A percentile compares a stretch with the other conserved stretches of the same genome.
Conservation (phyloP, 1,140 invertebrate genomes). For the Forficula auricularia region DNA sequence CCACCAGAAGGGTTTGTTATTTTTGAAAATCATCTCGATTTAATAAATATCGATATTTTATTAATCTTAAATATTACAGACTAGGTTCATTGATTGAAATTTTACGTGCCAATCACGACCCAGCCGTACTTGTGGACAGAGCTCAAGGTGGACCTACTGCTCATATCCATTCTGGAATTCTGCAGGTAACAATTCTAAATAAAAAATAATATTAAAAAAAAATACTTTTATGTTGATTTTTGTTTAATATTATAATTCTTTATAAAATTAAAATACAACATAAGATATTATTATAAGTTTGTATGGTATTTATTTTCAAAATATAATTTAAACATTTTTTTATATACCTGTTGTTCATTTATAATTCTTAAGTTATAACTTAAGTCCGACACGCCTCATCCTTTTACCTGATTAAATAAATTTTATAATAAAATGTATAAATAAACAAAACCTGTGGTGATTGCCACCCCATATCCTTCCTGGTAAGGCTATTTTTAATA, state of each 20-base stretch:
- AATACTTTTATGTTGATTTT: conserved; percentile 26
- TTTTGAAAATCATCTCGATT: conserved; percentile 1
- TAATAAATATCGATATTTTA: too few species aligned
- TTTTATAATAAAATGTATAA: too few species aligned
- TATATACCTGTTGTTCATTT: not conserved
- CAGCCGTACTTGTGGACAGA: conserved; percentile 46
- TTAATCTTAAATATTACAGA: too few species aligned
- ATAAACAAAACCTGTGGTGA: too few species aligned
- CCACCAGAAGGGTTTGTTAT: conserved; percentile 55
- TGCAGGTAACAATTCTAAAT: conserved; percentile 42
- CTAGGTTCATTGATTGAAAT: conserved; percentile 56
- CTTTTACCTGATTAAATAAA: too few species aligned
- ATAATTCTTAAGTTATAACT: not conserved
- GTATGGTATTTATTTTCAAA: not conserved
- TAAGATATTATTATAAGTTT: not conserved
- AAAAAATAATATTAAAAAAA: too few species aligned
- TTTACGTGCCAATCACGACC: conserved; percentile 51
- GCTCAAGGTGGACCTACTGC: conserved; percentile 57
- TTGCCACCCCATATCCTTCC: too few species aligned
- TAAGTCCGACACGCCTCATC: too few species aligned
- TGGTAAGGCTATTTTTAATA: too few species aligned
- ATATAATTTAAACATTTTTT: not conserved
- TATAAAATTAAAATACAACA: conserved; percentile 8
- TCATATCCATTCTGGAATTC: conserved; percentile 83
- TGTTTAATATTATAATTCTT: conserved; percentile 4